These are phyloP conservation scores for Sphaerodactylus townsendi DNA, from an alignment of 2,113 vertebrate species.

Conservation along the genomic window DNA sequence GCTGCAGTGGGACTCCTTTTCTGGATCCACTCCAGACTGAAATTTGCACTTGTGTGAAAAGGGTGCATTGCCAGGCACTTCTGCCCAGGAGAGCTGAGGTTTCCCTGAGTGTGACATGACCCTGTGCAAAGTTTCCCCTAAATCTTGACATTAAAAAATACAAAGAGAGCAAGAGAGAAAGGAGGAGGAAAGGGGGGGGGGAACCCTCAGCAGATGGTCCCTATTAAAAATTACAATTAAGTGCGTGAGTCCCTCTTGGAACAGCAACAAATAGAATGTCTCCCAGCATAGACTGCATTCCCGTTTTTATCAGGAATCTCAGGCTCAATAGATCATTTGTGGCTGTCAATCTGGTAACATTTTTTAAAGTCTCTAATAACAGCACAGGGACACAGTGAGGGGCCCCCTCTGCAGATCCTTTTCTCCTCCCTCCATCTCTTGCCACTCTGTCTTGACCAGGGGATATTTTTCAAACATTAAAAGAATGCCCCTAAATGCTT, in stretches of 20 bases:
- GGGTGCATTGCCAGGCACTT: slow-evolving; percentile 6
- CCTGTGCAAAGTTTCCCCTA: background rate
- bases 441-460: background rate
- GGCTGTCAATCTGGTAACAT: slow-evolving; percentile 23
- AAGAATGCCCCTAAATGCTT: background rate
- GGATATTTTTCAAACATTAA: slow-evolving; percentile 30
- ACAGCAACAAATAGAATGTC: slow-evolving; percentile 10
- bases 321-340: slow-evolving; percentile 24
- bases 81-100: slow-evolving; percentile 21
- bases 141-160: background rate
- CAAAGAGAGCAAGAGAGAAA: too few species aligned
- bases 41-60: slow-evolving; percentile 33
- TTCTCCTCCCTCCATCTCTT: background rate
- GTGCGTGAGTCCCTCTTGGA: slow-evolving; percentile 23
- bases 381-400: background rate
- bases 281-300: background rate
- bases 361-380: slow-evolving; percentile 38
- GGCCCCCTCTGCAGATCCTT: background rate
- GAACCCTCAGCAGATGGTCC: slow-evolving; percentile 25
- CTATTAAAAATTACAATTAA: background rate
- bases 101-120: background rate
- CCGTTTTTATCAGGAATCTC: slow-evolving; percentile 6
- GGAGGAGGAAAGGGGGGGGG: background rate
- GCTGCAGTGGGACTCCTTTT: slow-evolving; percentile 25
- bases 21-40: slow-evolving; percentile 36